Conservation (phyloP, 2,888 invertebrate genomes). For the Drosophila mayaguana region DNA sequence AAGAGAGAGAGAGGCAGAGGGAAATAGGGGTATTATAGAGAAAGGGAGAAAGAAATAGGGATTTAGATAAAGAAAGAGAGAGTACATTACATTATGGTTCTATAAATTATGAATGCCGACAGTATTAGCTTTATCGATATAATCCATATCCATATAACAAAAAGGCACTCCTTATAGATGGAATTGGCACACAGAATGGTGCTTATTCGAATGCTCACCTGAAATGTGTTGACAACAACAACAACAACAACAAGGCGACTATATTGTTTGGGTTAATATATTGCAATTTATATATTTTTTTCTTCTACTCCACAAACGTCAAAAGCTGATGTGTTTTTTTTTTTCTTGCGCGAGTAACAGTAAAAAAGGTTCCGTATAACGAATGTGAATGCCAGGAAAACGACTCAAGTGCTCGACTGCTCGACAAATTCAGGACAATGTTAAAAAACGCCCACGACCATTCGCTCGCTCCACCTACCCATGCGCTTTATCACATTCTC, state of each 20-base stretch:
- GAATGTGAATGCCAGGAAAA: constrained; percentile 39
- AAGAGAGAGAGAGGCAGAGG: too few relatives aligned
- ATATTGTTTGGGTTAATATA: constrained; percentile 10
- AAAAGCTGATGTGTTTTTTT: constrained; percentile 14
- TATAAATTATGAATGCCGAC: neutral
- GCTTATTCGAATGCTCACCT: constrained; percentile 17
- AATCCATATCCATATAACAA: neutral
- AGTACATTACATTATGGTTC: neutral
- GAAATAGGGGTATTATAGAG: neutral
- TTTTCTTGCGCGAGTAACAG: constrained; percentile 9
- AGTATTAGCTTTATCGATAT: constrained; percentile 7
- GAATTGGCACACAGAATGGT: neutral
- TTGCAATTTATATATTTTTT: constrained; percentile 13
- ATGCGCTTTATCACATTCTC: constrained; percentile 55
- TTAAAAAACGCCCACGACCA: constrained; percentile 17
- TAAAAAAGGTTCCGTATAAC: constrained; percentile 21
- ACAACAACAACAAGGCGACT: constrained; percentile 6
- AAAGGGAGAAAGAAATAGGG: neutral
- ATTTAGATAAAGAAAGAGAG: neutral
- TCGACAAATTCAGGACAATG: constrained; percentile 55
- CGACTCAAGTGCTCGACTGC: constrained; percentile 35
- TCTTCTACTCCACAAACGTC: constrained; percentile 9
- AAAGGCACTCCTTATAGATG: too few relatives aligned
- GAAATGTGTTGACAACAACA: constrained; percentile 23
- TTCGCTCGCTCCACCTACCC: constrained; percentile 18